Evolutionary conservation across 1,140 invertebrate species (phyloP), one percentile per base, ranked within the genome.

Genomic region (Hormaphis cornu): DNA sequence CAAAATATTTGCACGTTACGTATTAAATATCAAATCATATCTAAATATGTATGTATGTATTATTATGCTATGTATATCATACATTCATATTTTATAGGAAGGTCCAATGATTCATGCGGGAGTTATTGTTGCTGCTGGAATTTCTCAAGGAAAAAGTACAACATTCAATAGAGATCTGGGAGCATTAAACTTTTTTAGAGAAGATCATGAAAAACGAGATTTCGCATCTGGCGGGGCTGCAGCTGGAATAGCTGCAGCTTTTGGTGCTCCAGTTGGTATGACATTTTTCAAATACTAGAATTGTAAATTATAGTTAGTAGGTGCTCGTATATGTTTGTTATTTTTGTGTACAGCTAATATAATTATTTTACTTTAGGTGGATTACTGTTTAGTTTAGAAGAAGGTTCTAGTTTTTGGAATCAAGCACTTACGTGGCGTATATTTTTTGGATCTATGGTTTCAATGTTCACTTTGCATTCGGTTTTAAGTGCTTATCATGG

Each of bases 51-150:
- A n/a, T n/a, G n/a, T n/a, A n/a, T n/a, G n/a, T n/a, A n/a, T n/a
- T n/a, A n/a, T n/a, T n/a, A n/a, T n/a, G n/a, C n/a, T 22, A 46
- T 6, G 7, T 53, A 2, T 30, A n/a, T 30, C 0, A 54, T 18
- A 48, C 22, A 14, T 35, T 30, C 40, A 14, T 26, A 71, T 71
- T 58, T 77, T 73, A 52, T 75, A 95, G 89, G 97, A 99, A 90
- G 96, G 96, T n/a, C 96, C 96, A 22, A 98, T 99, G 97, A 98
- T 99, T 75, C 97, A 99, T 81, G 91, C 93, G 50, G 97, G 97
- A 5, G 90, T 95, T 18, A 93, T 97, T 4, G 89, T 99, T 1
- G 97, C 94, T 8, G 96, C 96, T 42, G 96, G 96, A 20, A 90
- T 99, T 71, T 98, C 94, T 1, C 96, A 99, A 81, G 97, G 97